A percentile compares a stretch with the other conserved stretches of the same genome.
phyloP scores from a whole-genome alignment of 1,140 invertebrate species.

The Hycleus phaleratus region DNA sequence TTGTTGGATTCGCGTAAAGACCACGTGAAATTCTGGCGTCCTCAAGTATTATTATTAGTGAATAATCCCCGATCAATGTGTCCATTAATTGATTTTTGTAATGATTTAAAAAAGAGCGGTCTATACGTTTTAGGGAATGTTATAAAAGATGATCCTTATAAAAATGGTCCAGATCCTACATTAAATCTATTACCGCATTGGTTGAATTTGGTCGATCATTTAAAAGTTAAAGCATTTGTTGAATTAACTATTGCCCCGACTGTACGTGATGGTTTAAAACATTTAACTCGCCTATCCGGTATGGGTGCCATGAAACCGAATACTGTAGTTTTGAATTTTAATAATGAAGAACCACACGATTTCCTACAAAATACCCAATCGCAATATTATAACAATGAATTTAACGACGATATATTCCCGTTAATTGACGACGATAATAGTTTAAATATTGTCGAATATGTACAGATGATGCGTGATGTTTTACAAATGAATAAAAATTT shows the following conservation, averaged over 20 bases:
- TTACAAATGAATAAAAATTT: constrained; percentile 92
- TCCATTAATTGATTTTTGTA: constrained; percentile 93
- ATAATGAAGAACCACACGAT: constrained; percentile 57
- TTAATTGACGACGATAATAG: constrained; percentile 33
- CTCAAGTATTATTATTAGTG: constrained; percentile 91
- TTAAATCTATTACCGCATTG: constrained; percentile 75
- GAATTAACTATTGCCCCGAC: constrained; percentile 83
- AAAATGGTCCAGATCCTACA: constrained; percentile 56
- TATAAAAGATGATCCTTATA: constrained; percentile 55
- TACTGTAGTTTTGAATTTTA: constrained; percentile 78
- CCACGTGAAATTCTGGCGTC: constrained; percentile 99
- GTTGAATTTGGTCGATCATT: constrained; percentile 53
- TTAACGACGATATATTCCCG: constrained; percentile 41
- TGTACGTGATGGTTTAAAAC: constrained; percentile 84
- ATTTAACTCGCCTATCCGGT: constrained; percentile 85
- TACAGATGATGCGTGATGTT: constrained; percentile 79
- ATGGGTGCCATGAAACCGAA: constrained; percentile 99
- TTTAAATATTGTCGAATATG: constrained; percentile 64
- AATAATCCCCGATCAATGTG: constrained; percentile 83
- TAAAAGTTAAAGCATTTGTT: constrained; percentile 87
- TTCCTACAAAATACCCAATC: constrained; percentile 58
- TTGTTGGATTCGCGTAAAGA: constrained; percentile 93
- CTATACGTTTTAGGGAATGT: constrained; percentile 93
- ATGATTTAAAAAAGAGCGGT: constrained; percentile 97
- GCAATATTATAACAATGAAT: constrained; percentile 39